phyloP scores from a whole-genome alignment of 2,888 invertebrate genomes.

The Ophion costatus region DNA sequence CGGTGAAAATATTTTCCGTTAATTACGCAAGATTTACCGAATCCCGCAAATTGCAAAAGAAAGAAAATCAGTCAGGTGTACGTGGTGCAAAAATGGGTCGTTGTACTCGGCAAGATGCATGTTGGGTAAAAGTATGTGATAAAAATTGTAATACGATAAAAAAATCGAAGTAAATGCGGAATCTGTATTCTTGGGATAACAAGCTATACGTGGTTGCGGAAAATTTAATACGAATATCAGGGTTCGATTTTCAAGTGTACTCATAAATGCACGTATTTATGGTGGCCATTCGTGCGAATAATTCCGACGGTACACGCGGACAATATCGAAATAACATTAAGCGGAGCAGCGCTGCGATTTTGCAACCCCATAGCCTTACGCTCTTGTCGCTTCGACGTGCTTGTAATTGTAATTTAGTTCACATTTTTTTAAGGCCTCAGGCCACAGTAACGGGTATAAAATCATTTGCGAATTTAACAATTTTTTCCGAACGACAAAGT shows the following conservation, averaged over 20 bases:
- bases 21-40: not conserved
- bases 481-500: too few relatives aligned
- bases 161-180: too few relatives aligned
- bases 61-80: not conserved
- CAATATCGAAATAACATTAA: constrained; percentile 67
- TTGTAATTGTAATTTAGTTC: not conserved
- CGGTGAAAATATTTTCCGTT: not conserved
- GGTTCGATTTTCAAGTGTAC: not conserved
- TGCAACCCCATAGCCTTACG: not conserved
- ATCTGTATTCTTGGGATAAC: too few relatives aligned
- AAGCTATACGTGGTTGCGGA: not conserved
- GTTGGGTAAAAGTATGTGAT: not conserved
- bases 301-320: constrained; percentile 50
- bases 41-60: not conserved
- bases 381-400: not conserved
- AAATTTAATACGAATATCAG: not conserved
- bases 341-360: constrained; percentile 5
- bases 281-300: constrained; percentile 59
- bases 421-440: too few relatives aligned
- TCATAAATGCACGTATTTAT: constrained; percentile 23
- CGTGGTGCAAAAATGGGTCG: not conserved
- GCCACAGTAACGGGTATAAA: too few relatives aligned
- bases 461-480: too few relatives aligned
- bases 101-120: not conserved
- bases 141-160: too few relatives aligned